Evolutionary conservation across 1,140 invertebrate species (phyloP).

Genomic region (Sycophila sp.): DNA sequence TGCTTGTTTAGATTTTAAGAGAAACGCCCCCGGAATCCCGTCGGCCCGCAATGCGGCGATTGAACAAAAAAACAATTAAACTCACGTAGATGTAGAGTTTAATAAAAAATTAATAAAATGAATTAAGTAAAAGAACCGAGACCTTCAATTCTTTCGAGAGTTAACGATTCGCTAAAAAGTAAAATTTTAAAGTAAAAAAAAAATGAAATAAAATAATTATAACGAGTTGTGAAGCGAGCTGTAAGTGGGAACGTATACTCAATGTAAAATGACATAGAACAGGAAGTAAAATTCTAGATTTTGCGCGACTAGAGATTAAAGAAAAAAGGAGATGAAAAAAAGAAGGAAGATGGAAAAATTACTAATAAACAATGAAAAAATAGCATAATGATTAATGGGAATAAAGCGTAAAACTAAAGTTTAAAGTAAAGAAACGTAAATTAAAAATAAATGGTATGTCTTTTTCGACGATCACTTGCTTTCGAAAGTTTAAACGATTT

Average conservation of each 20-base stretch:
- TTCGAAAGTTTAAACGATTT: slow-evolving; percentile 33
- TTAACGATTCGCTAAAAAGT: slow-evolving; percentile 16
- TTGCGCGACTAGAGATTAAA: slow-evolving; percentile 1
- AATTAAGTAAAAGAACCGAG: slow-evolving; percentile 1
- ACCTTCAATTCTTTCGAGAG: slow-evolving; percentile 37
- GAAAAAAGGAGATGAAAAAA: slow-evolving; percentile 9
- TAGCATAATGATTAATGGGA: slow-evolving; percentile 17
- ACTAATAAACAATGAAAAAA: slow-evolving; percentile 32
- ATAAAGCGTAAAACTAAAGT: slow-evolving; percentile 32
- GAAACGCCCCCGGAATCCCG: slow-evolving; percentile 47
- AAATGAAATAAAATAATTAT: slow-evolving; percentile 36
- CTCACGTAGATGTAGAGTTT: not conserved
- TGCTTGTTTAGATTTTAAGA: slow-evolving; percentile 59
- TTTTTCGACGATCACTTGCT: slow-evolving; percentile 34
- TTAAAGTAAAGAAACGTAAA: too few species aligned
- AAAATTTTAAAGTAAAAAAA: slow-evolving; percentile 34
- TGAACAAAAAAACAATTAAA: slow-evolving; percentile 35
- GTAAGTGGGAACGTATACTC: slow-evolving; percentile 37
- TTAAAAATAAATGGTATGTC: too few species aligned
- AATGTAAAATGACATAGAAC: slow-evolving; percentile 37
- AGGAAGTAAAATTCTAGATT: slow-evolving; percentile 37
- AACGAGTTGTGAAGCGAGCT: slow-evolving; percentile 39
- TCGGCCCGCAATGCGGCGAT: slow-evolving; percentile 52
- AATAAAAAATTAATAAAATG: slow-evolving; percentile 30
- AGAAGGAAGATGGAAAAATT: not conserved